A percentile compares a stretch with the other conserved stretches of the same genome.
phyloP scores from a whole-genome alignment of 2,113 vertebrate genomes.

The Entosphenus tridentatus region DNA sequence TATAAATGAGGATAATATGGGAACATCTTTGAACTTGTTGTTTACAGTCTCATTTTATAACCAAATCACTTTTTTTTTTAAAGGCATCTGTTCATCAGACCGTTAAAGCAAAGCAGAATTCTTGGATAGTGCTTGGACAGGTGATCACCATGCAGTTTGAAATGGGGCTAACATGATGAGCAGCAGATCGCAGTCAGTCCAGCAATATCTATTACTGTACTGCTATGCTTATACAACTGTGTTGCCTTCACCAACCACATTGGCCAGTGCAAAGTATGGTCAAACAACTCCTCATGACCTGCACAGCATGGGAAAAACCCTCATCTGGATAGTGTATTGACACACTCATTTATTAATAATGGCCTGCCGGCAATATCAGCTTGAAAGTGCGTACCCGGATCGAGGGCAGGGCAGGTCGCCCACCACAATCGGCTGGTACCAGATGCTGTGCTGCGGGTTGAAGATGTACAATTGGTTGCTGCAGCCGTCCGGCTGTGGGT shows the following conservation, averaged over 20 bases:
- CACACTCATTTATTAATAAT: not conserved
- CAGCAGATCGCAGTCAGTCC: not conserved
- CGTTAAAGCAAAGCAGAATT: no score
- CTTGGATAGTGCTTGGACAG: no score
- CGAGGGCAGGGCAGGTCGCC: slow-evolving; percentile 46
- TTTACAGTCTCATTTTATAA: no score
- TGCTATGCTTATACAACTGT: not conserved
- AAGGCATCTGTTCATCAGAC: no score
- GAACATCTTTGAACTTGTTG: no score
- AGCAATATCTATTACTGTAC: not conserved
- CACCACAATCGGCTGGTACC: slow-evolving; percentile 66
- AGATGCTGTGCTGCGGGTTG: slow-evolving; percentile 54
- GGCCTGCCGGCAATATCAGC: no score
- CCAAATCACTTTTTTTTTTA: no score
- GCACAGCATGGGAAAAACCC: not conserved
- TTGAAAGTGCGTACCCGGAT: slow-evolving; percentile 31
- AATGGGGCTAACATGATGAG: no score
- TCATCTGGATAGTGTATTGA: not conserved
- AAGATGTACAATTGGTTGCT: slow-evolving; percentile 51
- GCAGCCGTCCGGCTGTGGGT: slow-evolving; percentile 22
- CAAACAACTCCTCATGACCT: not conserved
- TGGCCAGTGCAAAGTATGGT: not conserved
- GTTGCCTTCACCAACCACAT: not conserved
- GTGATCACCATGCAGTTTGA: no score
- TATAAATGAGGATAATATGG: no score